Percentiles rank a stretch among this genome's conserved stretches.
These are phyloP conservation scores for Microcaecilia unicolor DNA, from an alignment of 2,797 vertebrate genomes.

Conservation along the genomic window DNA sequence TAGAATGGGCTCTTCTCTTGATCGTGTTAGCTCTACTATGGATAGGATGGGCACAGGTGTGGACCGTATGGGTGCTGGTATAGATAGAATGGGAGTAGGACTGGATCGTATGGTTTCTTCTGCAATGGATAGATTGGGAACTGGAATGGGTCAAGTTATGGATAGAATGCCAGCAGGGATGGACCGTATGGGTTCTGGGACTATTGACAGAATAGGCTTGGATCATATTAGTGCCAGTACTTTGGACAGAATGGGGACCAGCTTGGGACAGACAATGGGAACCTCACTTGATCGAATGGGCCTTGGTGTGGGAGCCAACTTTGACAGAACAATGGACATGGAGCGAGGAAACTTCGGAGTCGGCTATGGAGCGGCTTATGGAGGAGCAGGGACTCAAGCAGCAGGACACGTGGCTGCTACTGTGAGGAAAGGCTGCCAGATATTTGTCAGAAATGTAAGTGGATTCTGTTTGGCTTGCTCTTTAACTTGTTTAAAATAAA, in stretches of 20 bases:
- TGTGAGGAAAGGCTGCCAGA: slow-evolving; percentile 91
- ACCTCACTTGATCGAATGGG: slow-evolving; percentile 77
- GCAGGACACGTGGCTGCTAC: slow-evolving; percentile 70
- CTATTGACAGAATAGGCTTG: slow-evolving; percentile 75
- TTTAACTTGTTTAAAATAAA: too few relatives aligned
- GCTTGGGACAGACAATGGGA: slow-evolving; percentile 68
- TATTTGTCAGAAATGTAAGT: slow-evolving; percentile 96
- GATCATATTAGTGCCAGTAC: slow-evolving; percentile 78
- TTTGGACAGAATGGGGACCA: slow-evolving; percentile 72
- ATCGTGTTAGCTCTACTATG: slow-evolving; percentile 67
- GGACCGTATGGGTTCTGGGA: slow-evolving; percentile 71
- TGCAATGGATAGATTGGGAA: slow-evolving; percentile 66
- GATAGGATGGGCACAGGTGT: slow-evolving; percentile 75
- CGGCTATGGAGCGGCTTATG: slow-evolving; percentile 70
- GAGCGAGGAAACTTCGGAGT: slow-evolving; percentile 85
- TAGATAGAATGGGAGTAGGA: slow-evolving; percentile 76
- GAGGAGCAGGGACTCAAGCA: slow-evolving; percentile 50
- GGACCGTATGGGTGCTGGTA: slow-evolving; percentile 74
- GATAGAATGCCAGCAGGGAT: slow-evolving; percentile 81
- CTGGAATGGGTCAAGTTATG: slow-evolving; percentile 77
- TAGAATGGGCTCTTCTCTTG: slow-evolving; percentile 72
- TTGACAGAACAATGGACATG: slow-evolving; percentile 83
- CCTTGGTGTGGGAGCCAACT: slow-evolving; percentile 71
- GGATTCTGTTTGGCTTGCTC: background rate
- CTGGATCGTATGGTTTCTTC: slow-evolving; percentile 80